Evolutionary conservation across 2,113 vertebrate species (phyloP).

Genomic region (Melanocharis versteri): DNA sequence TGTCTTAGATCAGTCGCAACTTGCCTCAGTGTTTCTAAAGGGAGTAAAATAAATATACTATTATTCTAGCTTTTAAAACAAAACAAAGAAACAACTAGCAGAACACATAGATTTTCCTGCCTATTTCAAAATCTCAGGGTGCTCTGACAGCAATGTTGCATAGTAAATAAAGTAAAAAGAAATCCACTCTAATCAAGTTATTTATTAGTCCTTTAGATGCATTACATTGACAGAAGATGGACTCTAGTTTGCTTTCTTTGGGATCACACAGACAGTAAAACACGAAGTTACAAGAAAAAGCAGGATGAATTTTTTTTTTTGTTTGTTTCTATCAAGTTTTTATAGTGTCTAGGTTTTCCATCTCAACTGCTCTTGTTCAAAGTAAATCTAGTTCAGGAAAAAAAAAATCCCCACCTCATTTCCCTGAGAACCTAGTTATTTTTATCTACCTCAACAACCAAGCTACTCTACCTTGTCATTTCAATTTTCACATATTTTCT

Average conservation of each 20-base stretch:
- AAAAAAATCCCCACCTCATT: slow-evolving; percentile 45
- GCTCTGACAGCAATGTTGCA: background rate
- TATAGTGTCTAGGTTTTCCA: slow-evolving; percentile 11
- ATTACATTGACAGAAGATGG: background rate
- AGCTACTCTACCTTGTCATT: slow-evolving; percentile 70
- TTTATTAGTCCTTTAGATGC: background rate
- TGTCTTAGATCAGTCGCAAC: slow-evolving; percentile 3
- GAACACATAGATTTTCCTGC: background rate
- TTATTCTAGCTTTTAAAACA: background rate
- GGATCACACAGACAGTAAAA: background rate
- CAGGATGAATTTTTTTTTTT: background rate
- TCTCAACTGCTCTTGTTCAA: slow-evolving; percentile 30
- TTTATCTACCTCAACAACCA: slow-evolving; percentile 66
- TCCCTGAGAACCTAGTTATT: slow-evolving; percentile 62
- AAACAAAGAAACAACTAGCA: background rate
- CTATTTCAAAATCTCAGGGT: background rate
- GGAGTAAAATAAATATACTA: background rate
- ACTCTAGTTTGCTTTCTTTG: background rate
- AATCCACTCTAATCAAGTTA: background rate
- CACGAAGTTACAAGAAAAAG: background rate
- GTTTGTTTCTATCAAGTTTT: background rate
- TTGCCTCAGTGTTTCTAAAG: background rate
- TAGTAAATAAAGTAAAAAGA: background rate
- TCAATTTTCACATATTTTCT: slow-evolving; percentile 75
- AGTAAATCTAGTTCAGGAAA: slow-evolving; percentile 38